phyloP scores from a whole-genome alignment of 2,113 vertebrate genomes.

The Crotalus viridis region DNA sequence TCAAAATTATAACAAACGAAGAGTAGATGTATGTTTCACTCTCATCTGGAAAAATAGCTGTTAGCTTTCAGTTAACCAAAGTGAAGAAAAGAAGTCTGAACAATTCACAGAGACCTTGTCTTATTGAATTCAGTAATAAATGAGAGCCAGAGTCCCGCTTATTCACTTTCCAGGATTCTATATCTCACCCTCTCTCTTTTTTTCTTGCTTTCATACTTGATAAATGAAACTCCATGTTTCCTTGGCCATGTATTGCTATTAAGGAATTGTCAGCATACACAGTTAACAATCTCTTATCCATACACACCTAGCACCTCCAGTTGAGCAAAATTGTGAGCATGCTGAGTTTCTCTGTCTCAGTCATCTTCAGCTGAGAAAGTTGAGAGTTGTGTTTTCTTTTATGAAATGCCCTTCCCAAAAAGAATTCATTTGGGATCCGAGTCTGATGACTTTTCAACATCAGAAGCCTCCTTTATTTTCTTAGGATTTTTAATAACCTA shows the following conservation, averaged over 20 bases:
- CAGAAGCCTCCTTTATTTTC: neutral
- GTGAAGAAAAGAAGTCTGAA: neutral
- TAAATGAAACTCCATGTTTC: neutral
- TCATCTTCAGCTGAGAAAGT: neutral
- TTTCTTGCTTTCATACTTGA: neutral
- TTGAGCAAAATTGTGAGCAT: neutral
- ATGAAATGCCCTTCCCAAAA: neutral
- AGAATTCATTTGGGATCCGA: neutral
- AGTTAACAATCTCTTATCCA: neutral
- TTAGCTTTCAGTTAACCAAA: neutral
- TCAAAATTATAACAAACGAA: neutral
- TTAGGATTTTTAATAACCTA: neutral
- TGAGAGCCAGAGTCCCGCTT: neutral
- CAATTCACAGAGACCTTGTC: neutral
- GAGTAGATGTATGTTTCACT: neutral
- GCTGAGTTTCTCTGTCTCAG: neutral
- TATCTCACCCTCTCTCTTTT: neutral
- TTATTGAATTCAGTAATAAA: neutral
- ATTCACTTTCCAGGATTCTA: neutral
- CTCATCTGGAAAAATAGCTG: neutral
- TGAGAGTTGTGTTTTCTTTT: neutral
- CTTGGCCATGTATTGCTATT: neutral
- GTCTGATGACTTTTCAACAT: neutral
- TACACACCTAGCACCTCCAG: neutral
- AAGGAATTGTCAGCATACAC: neutral